These are phyloP conservation scores for Drosophila miranda DNA, from an alignment of 1,140 invertebrate species.

Conservation along the genomic window DNA sequence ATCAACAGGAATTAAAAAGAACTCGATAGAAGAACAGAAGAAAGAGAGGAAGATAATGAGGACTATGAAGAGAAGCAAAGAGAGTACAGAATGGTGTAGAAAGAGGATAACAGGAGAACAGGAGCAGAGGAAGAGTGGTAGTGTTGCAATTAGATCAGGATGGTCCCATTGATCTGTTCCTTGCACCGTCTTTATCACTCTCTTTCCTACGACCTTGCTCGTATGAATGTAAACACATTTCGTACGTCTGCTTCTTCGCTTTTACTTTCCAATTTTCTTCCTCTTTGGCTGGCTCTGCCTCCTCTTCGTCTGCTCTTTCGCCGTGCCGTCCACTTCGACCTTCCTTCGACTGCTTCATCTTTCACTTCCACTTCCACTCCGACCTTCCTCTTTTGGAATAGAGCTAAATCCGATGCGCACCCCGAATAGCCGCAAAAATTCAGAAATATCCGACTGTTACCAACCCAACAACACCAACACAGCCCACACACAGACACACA, in stretches of 20 bases:
- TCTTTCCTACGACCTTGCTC: background rate
- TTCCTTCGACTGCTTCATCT: slow-evolving; percentile 14
- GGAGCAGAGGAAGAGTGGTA: no score
- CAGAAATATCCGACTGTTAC: slow-evolving; percentile 46
- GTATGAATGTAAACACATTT: no score
- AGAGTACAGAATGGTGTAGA: no score
- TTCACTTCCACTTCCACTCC: slow-evolving; percentile 18
- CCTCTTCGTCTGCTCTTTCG: no score
- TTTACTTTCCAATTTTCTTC: background rate
- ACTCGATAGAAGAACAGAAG: no score
- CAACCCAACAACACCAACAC: slow-evolving; percentile 28
- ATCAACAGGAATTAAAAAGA: no score
- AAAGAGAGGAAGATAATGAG: no score
- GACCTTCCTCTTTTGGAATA: background rate
- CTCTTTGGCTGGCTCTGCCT: slow-evolving; percentile 23
- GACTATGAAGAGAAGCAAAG: no score
- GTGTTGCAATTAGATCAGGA: no score
- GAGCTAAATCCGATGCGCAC: slow-evolving; percentile 61
- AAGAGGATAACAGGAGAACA: no score
- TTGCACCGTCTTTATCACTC: background rate
- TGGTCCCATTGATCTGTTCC: background rate
- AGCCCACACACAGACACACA: slow-evolving; percentile 38
- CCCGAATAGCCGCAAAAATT: slow-evolving; percentile 37
- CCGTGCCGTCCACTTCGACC: background rate
- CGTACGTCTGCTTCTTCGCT: no score